Evolutionary conservation across 2,888 invertebrate species (phyloP), one percentile per base, ranked within the genome.

Genomic region (Cartodere bifasciata): DNA sequence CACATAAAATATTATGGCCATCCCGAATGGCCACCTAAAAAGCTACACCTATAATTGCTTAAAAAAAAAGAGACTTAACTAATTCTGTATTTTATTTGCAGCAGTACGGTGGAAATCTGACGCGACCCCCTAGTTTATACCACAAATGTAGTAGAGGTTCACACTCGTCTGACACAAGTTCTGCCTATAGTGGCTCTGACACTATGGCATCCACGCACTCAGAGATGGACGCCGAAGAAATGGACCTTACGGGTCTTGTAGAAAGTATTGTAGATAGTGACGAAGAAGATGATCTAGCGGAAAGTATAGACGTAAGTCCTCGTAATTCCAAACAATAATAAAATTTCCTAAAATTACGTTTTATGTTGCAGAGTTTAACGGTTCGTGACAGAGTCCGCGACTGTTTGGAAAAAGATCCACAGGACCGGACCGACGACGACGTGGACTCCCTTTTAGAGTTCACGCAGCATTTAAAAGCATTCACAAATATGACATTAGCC

Each of bases 181-280:
- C 91, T 43, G 92, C 92, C 34, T 94, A 94, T 63, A 90, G 90
- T 52, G 92, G 92, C 41, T 90, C 90, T 44, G 92, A 92, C 68
- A 88, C 90, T 41, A 90, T 91, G 88, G 87, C 88, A 47, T 87
- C 86, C 35, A 83, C 83, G 34, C 90, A 90, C 57, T 83, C 84
- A 52, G 85, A 85, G 40, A 60, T 80, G 36, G 80, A 81, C 51
- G 70, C 70, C 13, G 75, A 76, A 39, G 90, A 90, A 60, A 83
- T 87, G 30, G 94, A 94, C 60, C 73, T 92, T 36, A 85, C 87
- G 23, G 95, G 94, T 26, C 77, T 95, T 39, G 82, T 87, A 2
- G 97, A 97, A 64, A 91, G 91, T 42, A 81, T 88, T 44, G 94
- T 94, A 4, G 94, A 94, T 62, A 91, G 90, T 23, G 92, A 94